These are phyloP conservation scores for Formicarius rufipectus DNA, from an alignment of 2,113 vertebrate species.

Conservation along the genomic window DNA sequence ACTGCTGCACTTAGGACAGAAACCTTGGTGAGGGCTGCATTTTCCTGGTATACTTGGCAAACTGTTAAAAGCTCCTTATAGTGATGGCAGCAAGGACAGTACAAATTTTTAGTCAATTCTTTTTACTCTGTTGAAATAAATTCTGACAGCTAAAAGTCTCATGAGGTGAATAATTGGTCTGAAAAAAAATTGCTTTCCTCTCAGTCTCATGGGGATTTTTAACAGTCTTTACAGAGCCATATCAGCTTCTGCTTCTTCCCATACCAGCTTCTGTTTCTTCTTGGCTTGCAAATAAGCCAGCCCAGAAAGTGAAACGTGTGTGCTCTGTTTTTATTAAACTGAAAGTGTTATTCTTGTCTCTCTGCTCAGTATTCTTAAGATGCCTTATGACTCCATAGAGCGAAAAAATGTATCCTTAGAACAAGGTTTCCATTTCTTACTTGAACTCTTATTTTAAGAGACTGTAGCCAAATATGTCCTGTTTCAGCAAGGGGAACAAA, in stretches of 20 bases:
- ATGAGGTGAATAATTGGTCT: not conserved
- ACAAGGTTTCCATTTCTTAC: not conserved
- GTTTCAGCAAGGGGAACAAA: not conserved
- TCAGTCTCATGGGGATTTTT: not conserved
- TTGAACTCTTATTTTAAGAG: slow-evolving; percentile 10
- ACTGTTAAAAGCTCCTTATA: not conserved
- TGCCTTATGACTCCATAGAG: not conserved
- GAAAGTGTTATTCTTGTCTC: not conserved
- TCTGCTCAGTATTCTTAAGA: not conserved
- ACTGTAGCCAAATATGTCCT: not conserved
- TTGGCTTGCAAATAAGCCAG: not conserved
- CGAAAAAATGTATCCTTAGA: slow-evolving; percentile 5
- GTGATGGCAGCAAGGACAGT: not conserved
- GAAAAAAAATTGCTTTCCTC: not conserved
- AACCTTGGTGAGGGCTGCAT: not conserved
- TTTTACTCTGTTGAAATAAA: not conserved
- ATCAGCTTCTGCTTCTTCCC: not conserved
- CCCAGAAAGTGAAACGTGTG: not conserved
- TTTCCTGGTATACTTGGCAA: not conserved
- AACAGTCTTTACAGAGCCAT: not conserved
- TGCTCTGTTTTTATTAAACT: not conserved
- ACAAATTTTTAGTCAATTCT: not conserved
- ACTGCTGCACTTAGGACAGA: not conserved
- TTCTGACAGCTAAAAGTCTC: not conserved
- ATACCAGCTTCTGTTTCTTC: not conserved